Evolutionary conservation across 2,888 invertebrate genomes (phyloP).

Genomic region (Dicranocentrus wangi): DNA sequence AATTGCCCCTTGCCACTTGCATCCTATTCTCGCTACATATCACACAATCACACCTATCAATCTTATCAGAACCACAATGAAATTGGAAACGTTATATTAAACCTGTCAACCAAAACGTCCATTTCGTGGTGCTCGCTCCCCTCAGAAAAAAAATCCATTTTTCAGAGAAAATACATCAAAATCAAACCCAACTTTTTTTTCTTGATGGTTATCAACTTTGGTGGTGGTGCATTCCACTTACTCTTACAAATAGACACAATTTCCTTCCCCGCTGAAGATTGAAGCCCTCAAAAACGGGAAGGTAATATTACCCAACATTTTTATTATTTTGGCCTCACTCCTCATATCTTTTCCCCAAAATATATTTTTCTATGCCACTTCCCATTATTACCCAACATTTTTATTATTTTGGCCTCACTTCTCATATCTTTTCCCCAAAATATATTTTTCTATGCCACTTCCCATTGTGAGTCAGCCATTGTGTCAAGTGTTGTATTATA

Average conservation of each 20-base stretch:
- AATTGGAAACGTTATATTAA: constrained; percentile 54
- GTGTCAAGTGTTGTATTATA: constrained; percentile 47
- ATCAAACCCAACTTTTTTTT: constrained; percentile 27
- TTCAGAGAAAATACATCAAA: constrained; percentile 27
- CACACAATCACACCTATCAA: constrained; percentile 43
- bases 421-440: constrained; percentile 4
- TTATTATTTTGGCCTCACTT: constrained; percentile 33
- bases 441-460: constrained; percentile 10
- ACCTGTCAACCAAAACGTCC: constrained; percentile 29
- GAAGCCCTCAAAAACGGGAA: not conserved
- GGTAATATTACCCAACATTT: constrained; percentile 30
- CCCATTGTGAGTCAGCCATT: constrained; percentile 43
- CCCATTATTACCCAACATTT: constrained; percentile 34
- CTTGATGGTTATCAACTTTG: not conserved
- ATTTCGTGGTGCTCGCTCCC: not conserved
- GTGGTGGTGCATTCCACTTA: not conserved
- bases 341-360: constrained; percentile 4
- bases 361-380: constrained; percentile 10
- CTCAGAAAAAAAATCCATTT: not conserved
- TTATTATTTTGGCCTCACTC: constrained; percentile 33
- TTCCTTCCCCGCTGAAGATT: not conserved
- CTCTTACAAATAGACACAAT: not conserved
- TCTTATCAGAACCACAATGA: constrained; percentile 32
- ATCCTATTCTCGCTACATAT: too few relatives aligned
- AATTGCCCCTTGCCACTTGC: too few relatives aligned